phyloP scores from a whole-genome alignment of 2,888 invertebrate genomes.

The Eueremaeus valkanovi region DNA sequence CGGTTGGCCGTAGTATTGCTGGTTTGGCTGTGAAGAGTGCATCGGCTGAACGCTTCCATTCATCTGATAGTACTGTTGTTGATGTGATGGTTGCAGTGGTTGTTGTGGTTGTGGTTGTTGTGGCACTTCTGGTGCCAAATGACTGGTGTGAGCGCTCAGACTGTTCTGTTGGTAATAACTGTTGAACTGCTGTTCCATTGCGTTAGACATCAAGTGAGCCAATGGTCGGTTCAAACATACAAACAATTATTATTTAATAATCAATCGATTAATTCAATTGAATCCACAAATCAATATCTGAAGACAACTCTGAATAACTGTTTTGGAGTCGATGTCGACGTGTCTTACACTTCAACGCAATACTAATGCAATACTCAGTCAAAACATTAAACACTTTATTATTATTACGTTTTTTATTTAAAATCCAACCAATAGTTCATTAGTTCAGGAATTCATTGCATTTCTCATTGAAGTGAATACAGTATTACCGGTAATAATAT shows the following conservation, averaged over 20 bases:
- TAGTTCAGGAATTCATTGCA: too few species aligned
- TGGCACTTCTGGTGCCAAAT: not conserved
- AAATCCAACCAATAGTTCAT: too few species aligned
- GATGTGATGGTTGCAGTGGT: too few species aligned
- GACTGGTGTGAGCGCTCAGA: not conserved
- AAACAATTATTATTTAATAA: not conserved
- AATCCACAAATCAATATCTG: too few species aligned
- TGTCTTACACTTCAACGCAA: slow-evolving; percentile 10
- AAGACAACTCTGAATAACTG: not conserved
- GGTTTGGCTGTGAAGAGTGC: not conserved
- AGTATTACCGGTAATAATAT: too few species aligned
- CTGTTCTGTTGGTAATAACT: slow-evolving; percentile 13
- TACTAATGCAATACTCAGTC: too few species aligned
- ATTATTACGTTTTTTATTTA: too few species aligned
- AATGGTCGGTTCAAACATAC: too few species aligned
- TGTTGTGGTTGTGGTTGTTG: too few species aligned
- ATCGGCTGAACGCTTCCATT: not conserved
- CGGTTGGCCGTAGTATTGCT: not conserved
- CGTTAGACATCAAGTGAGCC: not conserved
- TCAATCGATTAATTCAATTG: not conserved
- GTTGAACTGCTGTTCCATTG: slow-evolving; percentile 25
- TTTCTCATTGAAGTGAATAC: too few species aligned
- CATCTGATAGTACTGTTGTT: slow-evolving; percentile 26
- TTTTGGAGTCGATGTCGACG: slow-evolving; percentile 26
- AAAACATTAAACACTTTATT: too few species aligned